Conservation (phyloP, 2,797 vertebrate genomes). For the Apogon talboti region DNA sequence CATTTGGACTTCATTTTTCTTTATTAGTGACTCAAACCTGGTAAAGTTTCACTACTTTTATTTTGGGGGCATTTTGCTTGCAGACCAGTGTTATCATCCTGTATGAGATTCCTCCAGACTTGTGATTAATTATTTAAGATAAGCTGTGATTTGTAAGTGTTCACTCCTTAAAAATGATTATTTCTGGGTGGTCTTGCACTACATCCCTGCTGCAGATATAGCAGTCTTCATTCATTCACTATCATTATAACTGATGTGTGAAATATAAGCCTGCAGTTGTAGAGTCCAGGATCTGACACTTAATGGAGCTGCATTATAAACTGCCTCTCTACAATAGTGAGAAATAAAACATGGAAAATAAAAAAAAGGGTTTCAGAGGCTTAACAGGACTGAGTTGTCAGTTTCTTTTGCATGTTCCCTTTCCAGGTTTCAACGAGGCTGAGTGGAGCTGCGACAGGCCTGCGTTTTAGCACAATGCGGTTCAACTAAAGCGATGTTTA, state of each 20-base stretch:
- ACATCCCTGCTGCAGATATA: slow-evolving; percentile 18
- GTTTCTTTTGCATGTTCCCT: slow-evolving; percentile 42
- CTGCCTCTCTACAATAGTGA: background rate
- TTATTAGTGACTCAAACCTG: too few relatives aligned
- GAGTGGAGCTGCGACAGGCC: slow-evolving; percentile 5
- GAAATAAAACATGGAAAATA: background rate
- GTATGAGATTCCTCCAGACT: background rate
- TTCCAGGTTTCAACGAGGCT: slow-evolving; percentile 24
- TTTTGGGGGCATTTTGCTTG: too few relatives aligned
- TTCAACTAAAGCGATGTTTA: background rate
- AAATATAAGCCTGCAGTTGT: background rate
- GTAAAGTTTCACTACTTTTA: too few relatives aligned
- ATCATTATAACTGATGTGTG: background rate
- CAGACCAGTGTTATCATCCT: too few relatives aligned
- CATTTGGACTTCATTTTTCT: too few relatives aligned
- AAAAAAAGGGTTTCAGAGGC: background rate
- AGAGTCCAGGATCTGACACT: background rate
- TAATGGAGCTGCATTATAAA: background rate
- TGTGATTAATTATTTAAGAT: background rate
- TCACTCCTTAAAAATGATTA: slow-evolving; percentile 1
- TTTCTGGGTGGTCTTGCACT: background rate
- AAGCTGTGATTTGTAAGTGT: background rate
- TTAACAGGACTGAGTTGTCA: slow-evolving; percentile 8
- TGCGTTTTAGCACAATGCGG: background rate
- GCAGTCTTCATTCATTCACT: slow-evolving; percentile 10